phyloP scores from a whole-genome alignment of 2,797 vertebrate species.

The Clamator glandarius region DNA sequence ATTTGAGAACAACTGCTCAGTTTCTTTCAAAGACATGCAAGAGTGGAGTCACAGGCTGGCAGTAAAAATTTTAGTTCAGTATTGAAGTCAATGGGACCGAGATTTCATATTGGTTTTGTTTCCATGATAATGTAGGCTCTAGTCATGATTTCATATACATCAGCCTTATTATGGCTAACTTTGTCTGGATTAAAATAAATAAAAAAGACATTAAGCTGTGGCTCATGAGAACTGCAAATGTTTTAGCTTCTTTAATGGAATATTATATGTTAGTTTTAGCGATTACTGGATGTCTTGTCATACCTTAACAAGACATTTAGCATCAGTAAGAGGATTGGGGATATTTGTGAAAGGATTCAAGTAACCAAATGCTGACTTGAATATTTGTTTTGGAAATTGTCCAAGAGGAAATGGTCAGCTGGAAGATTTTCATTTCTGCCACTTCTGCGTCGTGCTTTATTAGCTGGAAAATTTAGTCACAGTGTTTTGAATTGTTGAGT shows the following conservation, averaged over 20 bases:
- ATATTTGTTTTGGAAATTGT: constrained; percentile 10
- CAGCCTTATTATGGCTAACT: neutral
- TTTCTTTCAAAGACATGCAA: neutral
- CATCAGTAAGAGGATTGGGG: neutral
- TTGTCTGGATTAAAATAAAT: neutral
- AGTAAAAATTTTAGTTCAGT: neutral
- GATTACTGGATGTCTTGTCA: neutral
- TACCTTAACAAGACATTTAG: neutral
- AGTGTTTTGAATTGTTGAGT: neutral
- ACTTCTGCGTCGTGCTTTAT: constrained; percentile 6
- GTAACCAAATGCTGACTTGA: neutral
- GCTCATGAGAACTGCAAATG: neutral
- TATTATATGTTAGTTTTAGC: neutral
- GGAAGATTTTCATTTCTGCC: constrained; percentile 21
- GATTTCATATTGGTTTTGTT: neutral
- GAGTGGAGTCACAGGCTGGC: neutral
- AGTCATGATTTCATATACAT: neutral
- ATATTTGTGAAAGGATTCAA: constrained; percentile 12
- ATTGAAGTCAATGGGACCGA: neutral
- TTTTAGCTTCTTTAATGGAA: neutral
- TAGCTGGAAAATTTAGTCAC: constrained; percentile 10
- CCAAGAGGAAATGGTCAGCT: neutral
- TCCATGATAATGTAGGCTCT: neutral
- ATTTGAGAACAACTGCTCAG: neutral
- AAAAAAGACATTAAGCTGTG: neutral